Evolutionary conservation across 2,888 invertebrate species (phyloP).

Genomic region (Amitus sp.): DNA sequence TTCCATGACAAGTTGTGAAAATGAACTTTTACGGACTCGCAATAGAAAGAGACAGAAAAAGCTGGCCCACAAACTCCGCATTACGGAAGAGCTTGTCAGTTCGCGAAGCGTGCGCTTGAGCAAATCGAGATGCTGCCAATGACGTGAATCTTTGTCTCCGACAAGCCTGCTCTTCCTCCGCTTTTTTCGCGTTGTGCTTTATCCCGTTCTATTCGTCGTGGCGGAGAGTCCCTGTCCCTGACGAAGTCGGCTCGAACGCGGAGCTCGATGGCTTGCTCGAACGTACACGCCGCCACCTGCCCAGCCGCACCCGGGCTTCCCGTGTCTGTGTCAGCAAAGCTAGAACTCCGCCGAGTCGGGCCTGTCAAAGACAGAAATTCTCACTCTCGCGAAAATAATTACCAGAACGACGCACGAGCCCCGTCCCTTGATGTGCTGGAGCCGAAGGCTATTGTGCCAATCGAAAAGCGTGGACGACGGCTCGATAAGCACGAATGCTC

Average conservation of each 20-base stretch:
- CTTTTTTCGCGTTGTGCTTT: constrained; percentile 13
- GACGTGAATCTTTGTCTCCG: constrained; percentile 61
- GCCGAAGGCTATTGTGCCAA: constrained; percentile 56
- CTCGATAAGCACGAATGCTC: constrained; percentile 55
- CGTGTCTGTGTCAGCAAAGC: constrained; percentile 39
- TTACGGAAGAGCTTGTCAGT: constrained; percentile 45
- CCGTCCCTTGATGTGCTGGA: constrained; percentile 27
- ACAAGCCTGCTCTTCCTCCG: constrained; percentile 4
- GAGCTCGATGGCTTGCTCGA: constrained; percentile 11
- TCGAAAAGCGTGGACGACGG: constrained; percentile 48
- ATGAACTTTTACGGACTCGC: no score
- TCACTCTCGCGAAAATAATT: constrained; percentile 64
- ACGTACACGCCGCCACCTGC: constrained; percentile 3
- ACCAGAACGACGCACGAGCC: constrained; percentile 44
- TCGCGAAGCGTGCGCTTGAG: constrained; percentile 43
- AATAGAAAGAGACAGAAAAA: no score
- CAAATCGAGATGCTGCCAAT: constrained; percentile 56
- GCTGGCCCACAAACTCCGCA: constrained; percentile 15
- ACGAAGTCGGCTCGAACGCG: constrained; percentile 30
- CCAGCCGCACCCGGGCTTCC: constrained; percentile 7
- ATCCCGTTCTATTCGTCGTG: constrained; percentile 13
- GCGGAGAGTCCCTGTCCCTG: no score
- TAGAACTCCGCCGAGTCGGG: constrained; percentile 41
- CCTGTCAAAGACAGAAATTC: constrained; percentile 59
- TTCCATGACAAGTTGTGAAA: no score